phyloP scores from a whole-genome alignment of 2,888 invertebrate genomes.

The Dilophus febrilis region DNA sequence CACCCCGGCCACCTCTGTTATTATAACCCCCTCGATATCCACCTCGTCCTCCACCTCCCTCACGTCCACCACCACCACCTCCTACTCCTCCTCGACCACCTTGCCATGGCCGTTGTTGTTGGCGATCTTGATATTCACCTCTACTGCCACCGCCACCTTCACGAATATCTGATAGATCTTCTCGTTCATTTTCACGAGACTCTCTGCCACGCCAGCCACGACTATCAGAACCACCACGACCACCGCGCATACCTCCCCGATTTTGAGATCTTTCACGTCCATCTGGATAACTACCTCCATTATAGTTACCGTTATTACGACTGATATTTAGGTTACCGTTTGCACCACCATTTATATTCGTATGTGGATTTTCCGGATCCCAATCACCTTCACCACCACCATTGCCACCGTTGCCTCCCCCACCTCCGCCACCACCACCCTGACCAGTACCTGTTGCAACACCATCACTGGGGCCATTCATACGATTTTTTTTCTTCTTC shows the following conservation, averaged over 20 bases:
- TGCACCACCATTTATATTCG: too few species aligned
- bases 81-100: conserved; percentile 31
- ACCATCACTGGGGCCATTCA: conserved; percentile 38
- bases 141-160: conserved; percentile 18
- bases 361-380: conserved; percentile 19
- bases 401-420: conserved; percentile 1
- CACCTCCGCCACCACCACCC: conserved; percentile 13
- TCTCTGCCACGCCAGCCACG: conserved; percentile 43
- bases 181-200: conserved; percentile 44
- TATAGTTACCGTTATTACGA: too few species aligned
- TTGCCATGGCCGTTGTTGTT: conserved; percentile 12
- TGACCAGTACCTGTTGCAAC: conserved; percentile 32
- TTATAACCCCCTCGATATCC: conserved; percentile 35
- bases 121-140: conserved; percentile 2
- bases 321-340: too few species aligned
- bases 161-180: conserved; percentile 27
- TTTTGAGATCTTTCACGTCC: conserved; percentile 28
- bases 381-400: neutral
- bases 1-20: conserved; percentile 29
- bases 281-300: conserved; percentile 11
- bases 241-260: conserved; percentile 28
- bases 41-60: conserved; percentile 35
- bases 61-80: conserved; percentile 31
- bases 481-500: conserved; percentile 73
- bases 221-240: conserved; percentile 33